Evolutionary conservation across 2,888 invertebrate genomes (phyloP).

Genomic region (Chaitophorus viminalis): DNA sequence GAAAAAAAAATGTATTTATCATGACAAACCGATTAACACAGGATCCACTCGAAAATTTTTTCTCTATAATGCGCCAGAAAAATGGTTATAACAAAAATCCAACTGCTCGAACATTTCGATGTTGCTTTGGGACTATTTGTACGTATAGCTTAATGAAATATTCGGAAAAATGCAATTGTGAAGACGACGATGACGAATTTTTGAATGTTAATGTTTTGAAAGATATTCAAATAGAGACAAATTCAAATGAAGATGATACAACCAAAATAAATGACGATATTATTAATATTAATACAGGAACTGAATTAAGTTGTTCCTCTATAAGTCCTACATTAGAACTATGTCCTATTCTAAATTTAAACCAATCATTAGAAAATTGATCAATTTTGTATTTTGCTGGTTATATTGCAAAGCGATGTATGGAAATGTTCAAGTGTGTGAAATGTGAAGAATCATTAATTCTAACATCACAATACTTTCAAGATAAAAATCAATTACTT

Average conservation of each 20-base stretch:
- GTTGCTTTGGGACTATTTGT: background rate
- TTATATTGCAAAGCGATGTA: background rate
- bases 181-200: background rate
- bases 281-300: background rate
- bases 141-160: background rate
- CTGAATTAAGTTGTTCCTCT: background rate
- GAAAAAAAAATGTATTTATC: background rate
- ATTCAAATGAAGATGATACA: background rate
- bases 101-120: background rate
- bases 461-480: background rate
- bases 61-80: slow-evolving; percentile 1
- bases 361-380: background rate
- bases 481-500: no score
- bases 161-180: slow-evolving; percentile 12
- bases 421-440: background rate
- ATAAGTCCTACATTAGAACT: background rate
- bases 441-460: background rate
- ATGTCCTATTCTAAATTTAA: background rate
- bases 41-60: slow-evolving; percentile 9
- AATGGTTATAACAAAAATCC: background rate
- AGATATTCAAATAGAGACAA: background rate
- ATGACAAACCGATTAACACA: slow-evolving; percentile 16
- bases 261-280: background rate
- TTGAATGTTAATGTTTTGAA: background rate
- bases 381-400: background rate